Evolutionary conservation across 2,113 vertebrate genomes (phyloP), one percentile per base, ranked within the genome.

Genomic region (Oncorhynchus tshawytscha): DNA sequence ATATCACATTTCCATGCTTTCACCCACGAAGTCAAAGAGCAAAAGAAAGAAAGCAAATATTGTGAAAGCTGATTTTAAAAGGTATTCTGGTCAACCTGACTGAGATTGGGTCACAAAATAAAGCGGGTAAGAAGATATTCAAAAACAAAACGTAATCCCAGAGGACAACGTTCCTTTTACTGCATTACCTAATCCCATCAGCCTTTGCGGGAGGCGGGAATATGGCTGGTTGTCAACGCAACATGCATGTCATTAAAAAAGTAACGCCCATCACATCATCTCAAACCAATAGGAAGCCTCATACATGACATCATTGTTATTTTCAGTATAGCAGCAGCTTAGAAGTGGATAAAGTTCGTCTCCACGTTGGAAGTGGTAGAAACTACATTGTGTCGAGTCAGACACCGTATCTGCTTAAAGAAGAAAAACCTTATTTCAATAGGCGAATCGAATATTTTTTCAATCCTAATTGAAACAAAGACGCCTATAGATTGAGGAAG

Each of bases 241-340:
- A 91, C 90, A 73, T 80, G 77, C 84, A 85, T 94, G 94, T 96
- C 95, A 95, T 93, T 91, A 92, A 68, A 78, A 39, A 68, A 3
- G 67, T 81, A 76, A 86, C 91, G 79, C 92, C 92, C 78, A 20
- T 9, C 67, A n/a, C 57, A 77, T 80, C 85, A 70, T 81, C 64
- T 75, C 81, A 75, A 87, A 90, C 96, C 96, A 97, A 97, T 97
- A 88, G 87, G 84, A 85, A 88, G 78, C 87, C 82, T 87, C 89
- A 89, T 89, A 95, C 92, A 94, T 97, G 96, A 98, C 96, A 97
- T 98, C 96, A 98, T 97, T 95, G 95, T 96, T 98, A 97, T 98
- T 98, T 97, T 96, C 95, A 96, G 96, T 92, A 85, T 91, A 92
- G 94, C 92, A 94, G 90, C 93, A 94, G 94, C 94, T 92, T 92